Conservation (phyloP, 2,888 invertebrate genomes). For the Elegia similella region DNA sequence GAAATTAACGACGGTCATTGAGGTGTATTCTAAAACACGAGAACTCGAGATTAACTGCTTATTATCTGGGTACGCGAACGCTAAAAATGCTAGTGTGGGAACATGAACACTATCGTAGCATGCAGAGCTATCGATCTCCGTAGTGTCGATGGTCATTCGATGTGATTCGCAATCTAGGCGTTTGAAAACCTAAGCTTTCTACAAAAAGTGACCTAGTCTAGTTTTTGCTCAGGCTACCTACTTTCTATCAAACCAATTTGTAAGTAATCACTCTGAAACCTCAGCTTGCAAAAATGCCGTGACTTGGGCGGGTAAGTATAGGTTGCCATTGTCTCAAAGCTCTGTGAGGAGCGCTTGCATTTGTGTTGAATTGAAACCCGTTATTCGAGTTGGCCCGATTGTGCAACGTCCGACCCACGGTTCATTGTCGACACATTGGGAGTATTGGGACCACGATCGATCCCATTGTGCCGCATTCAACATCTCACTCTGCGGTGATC, state of each 20-base stretch:
- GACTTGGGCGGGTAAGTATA: conserved; percentile 30
- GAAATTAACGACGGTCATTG: too few relatives aligned
- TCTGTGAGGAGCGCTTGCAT: conserved; percentile 36
- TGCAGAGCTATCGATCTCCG: too few relatives aligned
- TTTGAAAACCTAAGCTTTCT: conserved; percentile 44
- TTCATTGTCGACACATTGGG: conserved; percentile 64
- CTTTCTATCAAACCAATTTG: conserved; percentile 41
- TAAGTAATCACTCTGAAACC: neutral
- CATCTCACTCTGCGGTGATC: conserved; percentile 41
- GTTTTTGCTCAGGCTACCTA: conserved; percentile 40
- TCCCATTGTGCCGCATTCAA: conserved; percentile 52
- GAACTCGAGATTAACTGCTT: too few relatives aligned
- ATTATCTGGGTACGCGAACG: too few relatives aligned
- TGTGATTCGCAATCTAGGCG: neutral
- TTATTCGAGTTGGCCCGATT: conserved; percentile 50
- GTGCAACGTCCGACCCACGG: conserved; percentile 62
- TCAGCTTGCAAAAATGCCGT: conserved; percentile 15
- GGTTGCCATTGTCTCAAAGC: conserved; percentile 30
- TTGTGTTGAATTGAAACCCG: conserved; percentile 58
- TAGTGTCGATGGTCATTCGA: neutral
- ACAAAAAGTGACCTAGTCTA: conserved; percentile 58
- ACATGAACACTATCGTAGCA: too few relatives aligned
- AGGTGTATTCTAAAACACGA: too few relatives aligned
- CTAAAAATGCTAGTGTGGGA: too few relatives aligned
- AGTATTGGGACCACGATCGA: conserved; percentile 47